phyloP scores from a whole-genome alignment of 2,888 invertebrate species.

The Troglohyphantes excavatus region DNA sequence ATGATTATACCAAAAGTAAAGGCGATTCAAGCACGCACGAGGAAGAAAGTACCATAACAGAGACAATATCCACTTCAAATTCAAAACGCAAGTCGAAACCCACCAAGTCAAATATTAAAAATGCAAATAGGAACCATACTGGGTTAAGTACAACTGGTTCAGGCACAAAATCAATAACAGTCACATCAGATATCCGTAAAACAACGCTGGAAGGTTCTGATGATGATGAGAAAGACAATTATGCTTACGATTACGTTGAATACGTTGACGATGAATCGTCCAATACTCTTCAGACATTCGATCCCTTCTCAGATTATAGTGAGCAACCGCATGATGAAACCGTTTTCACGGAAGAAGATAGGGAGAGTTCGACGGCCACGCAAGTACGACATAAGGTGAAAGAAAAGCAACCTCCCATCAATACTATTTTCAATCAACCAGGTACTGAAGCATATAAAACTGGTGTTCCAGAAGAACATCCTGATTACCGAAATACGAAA shows the following conservation, averaged over 20 bases:
- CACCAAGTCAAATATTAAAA: conserved; percentile 6
- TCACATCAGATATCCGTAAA: neutral
- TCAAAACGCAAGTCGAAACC: conserved; percentile 32
- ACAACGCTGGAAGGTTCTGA: neutral
- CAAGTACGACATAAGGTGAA: conserved; percentile 29
- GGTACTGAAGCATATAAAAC: neutral
- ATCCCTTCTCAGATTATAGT: conserved; percentile 58
- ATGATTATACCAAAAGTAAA: neutral
- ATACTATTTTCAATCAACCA: neutral
- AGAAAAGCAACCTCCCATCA: conserved; percentile 18
- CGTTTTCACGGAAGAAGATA: neutral
- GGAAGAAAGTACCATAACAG: conserved; percentile 11
- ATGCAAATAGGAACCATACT: neutral
- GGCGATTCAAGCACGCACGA: neutral
- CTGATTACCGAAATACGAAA: conserved; percentile 4
- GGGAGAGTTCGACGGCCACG: neutral
- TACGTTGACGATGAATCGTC: conserved; percentile 31
- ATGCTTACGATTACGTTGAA: conserved; percentile 65
- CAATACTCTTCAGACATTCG: conserved; percentile 35
- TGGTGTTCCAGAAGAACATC: neutral
- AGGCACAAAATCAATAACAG: neutral
- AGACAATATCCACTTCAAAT: neutral
- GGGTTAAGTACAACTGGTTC: neutral
- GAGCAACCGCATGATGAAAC: conserved; percentile 44
- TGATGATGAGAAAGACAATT: conserved; percentile 32